Evolutionary conservation across 2,888 invertebrate species (phyloP), one percentile per base, ranked within the genome.

Genomic region (Phalera bucephala): DNA sequence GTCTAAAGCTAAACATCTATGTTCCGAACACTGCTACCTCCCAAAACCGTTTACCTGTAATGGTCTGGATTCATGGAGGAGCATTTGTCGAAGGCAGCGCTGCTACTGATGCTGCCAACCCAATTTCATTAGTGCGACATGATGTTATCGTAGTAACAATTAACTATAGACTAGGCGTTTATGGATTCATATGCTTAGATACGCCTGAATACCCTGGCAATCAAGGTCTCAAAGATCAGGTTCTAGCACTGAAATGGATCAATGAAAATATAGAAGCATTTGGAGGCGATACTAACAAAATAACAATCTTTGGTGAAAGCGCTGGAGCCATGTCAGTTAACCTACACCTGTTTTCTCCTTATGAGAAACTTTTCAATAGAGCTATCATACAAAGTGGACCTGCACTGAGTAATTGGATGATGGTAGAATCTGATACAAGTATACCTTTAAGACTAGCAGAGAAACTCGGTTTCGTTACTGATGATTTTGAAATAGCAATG

Each of bases 141-240:
- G 51, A 62, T 10, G 35, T 72, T 0, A 52, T 70, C 14, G 20
- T 72, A 3, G 64, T 74, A 1, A 52, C 64, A 0, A 26, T 71
- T 0, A 72, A 72, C 41, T 74, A 71, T 15, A 50, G 72, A 22
- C 13, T 70, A 1, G 69, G 69, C 0, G 51, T 59, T 3, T 64
- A 59, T 14, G 72, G 72, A 2, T 72, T 71, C n/a, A 51, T 72
- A 47, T 64, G 66, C 26, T 31, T 63, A 0, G 54, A 63, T 27
- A 62, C 44, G 1, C 56, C 62, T 2, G 57, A 64, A 5, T 44
- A 65, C 3, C 64, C 72, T 1, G 74, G 74, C 3, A 74, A 72
- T 36, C 69, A 70, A 46, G 72, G 72, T 2, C 33, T 72, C 1
- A 72, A 68, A 38, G 72, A 72, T 26, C 66, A 66, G 27, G 14